Percentiles rank a stretch among this genome's conserved stretches.
These are phyloP conservation scores for Dreissena rostriformis DNA, from an alignment of 1,140 invertebrate genomes.

Conservation along the genomic window DNA sequence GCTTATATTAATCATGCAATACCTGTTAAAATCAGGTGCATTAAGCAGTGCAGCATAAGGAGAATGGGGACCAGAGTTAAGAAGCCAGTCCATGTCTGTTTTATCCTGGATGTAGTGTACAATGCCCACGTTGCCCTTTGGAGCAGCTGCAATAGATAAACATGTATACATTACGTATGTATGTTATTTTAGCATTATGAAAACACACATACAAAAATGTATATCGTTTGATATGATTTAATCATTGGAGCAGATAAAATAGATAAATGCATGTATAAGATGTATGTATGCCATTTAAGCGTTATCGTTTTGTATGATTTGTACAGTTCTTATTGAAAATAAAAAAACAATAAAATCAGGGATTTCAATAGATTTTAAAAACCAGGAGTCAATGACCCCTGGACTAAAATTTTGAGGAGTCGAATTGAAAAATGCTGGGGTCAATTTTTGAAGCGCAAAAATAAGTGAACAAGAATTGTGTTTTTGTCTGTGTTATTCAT, in stretches of 20 bases:
- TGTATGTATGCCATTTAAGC: background rate
- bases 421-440: too few species aligned
- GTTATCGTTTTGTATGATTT: background rate
- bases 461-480: too few species aligned
- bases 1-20: background rate
- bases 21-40: conserved; percentile 80
- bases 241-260: background rate
- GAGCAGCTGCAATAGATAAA: conserved; percentile 82
- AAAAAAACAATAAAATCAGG: too few species aligned
- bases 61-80: conserved; percentile 84
- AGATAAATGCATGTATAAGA: background rate
- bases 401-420: too few species aligned
- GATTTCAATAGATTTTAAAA: too few species aligned
- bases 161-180: background rate
- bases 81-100: conserved; percentile 88
- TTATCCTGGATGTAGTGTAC: conserved; percentile 87
- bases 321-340: background rate
- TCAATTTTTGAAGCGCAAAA: too few species aligned
- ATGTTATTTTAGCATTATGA: background rate
- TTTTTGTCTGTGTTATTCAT: too few species aligned
- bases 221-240: background rate
- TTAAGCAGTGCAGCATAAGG: conserved; percentile 80
- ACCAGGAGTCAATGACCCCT: too few species aligned
- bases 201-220: conserved; percentile 16
- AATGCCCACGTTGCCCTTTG: conserved; percentile 90